Base-by-base conservation (phyloP, 2,797 vertebrate species). In the Ciconia nigra region DNA sequence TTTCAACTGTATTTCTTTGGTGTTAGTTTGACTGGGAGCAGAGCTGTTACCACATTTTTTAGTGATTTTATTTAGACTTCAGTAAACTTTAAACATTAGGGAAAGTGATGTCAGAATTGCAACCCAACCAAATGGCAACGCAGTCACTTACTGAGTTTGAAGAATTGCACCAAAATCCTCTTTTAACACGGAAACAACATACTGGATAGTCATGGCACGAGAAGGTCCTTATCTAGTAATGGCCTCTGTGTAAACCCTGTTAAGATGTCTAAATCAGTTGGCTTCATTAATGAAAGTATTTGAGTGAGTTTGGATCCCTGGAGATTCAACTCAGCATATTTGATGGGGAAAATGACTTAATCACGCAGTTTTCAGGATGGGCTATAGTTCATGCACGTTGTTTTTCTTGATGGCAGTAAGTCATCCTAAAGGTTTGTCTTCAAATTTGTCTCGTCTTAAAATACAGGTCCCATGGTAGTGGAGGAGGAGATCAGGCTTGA, bases 381-480 rank as follows among this genome's bases (percentile, higher is more conserved):
- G n/a, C 42, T 28, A 37, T 42, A 58, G 25, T 71, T 83, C 24
- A 20, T 13, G 21, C 21, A 35, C 39, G 55, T 66, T 0, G 0
- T 16, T 74, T 86, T 37, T 72, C 72, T 28, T 57, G 24, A 8
- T 44, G 57, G 52, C 29, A 24, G 3, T 25, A 39, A 63, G 37
- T 41, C 28, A 44, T 61, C 59, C 14, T 37, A 26, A 72, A 69
- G 14, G 21, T 51, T 52, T 47, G 33, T 73, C 65, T 78, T 80
- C 42, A 62, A 3, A 44, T 46, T 35, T 35, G 31, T 44, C 67
- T 69, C 2, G 6, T 24, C 77, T 83, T 58, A 83, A 71, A 39
- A 31, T 13, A 22, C 46, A 65, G 41, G 6, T 58, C 35, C 49
- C 7, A 2, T 59, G 47, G 12, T 7, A 57, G 35, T 29, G 21